Evolutionary conservation across 2,797 vertebrate genomes (phyloP).

Genomic region (Furcifer pardalis): DNA sequence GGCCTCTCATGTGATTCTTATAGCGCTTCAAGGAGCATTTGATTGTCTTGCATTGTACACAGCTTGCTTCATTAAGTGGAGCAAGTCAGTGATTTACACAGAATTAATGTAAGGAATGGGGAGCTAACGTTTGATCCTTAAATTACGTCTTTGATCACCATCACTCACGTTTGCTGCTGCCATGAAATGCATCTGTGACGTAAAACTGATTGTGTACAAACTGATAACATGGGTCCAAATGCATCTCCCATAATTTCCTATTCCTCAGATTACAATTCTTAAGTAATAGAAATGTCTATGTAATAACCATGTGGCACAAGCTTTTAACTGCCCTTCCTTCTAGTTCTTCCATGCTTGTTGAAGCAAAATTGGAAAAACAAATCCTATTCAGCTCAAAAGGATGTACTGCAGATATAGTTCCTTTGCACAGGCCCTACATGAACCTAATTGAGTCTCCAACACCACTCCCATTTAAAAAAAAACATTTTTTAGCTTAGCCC

Average conservation of each 20-base stretch:
- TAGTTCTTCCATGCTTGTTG: neutral
- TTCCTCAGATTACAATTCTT: neutral
- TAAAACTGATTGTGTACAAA: too few relatives aligned
- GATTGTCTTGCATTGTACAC: neutral
- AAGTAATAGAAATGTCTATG: neutral
- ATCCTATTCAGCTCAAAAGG: conserved; percentile 31
- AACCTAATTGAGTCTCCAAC: too few relatives aligned
- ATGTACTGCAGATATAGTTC: neutral
- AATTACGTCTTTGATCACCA: neutral
- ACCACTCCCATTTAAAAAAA: too few relatives aligned
- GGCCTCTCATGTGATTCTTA: neutral
- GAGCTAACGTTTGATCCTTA: neutral
- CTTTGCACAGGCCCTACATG: neutral
- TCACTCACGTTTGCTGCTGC: neutral
- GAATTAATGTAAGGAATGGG: neutral
- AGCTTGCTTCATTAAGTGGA: neutral
- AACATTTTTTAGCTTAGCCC: too few relatives aligned
- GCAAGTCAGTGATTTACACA: neutral
- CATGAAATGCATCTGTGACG: too few relatives aligned
- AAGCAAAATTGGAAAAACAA: conserved; percentile 51
- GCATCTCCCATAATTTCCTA: neutral
- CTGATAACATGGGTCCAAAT: neutral
- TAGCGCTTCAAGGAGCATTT: neutral
- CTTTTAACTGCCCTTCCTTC: neutral
- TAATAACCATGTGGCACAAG: neutral